Conservation (phyloP, 1,140 invertebrate genomes). For the Yoshiicerus persimilis region DNA sequence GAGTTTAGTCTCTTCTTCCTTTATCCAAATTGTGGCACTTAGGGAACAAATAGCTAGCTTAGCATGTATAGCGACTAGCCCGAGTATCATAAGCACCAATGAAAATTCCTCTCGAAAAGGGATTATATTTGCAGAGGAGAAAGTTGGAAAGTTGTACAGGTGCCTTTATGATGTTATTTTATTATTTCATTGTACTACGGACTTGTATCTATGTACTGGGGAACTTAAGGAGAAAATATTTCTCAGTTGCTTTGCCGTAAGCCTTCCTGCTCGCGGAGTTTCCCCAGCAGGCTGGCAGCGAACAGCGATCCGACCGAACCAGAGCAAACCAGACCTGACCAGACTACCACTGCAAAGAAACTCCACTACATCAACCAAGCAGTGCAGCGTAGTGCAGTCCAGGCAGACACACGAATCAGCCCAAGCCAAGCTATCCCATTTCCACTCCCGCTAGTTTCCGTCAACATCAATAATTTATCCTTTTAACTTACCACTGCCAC, state of each 20-base stretch:
- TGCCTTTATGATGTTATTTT: background rate
- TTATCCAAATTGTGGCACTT: background rate
- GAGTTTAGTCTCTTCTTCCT: background rate
- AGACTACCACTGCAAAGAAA: background rate
- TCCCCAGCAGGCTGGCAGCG: background rate
- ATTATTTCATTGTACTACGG: background rate
- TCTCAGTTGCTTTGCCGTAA: background rate
- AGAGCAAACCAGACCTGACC: background rate
- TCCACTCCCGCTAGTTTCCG: conserved; percentile 1
- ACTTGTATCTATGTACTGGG: background rate
- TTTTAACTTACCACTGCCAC: conserved; percentile 3
- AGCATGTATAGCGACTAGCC: background rate
- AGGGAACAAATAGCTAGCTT: background rate
- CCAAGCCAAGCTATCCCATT: background rate
- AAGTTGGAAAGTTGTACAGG: background rate
- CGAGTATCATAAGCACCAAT: background rate
- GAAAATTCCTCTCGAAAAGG: background rate
- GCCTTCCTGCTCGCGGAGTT: background rate
- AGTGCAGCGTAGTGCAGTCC: background rate
- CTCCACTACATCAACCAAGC: background rate
- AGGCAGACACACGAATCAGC: background rate
- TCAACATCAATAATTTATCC: conserved; percentile 4
- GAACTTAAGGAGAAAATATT: background rate
- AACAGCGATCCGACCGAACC: background rate
- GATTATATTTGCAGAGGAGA: background rate